phyloP scores from a whole-genome alignment of 2,113 vertebrate species.

The Origma solitaria region DNA sequence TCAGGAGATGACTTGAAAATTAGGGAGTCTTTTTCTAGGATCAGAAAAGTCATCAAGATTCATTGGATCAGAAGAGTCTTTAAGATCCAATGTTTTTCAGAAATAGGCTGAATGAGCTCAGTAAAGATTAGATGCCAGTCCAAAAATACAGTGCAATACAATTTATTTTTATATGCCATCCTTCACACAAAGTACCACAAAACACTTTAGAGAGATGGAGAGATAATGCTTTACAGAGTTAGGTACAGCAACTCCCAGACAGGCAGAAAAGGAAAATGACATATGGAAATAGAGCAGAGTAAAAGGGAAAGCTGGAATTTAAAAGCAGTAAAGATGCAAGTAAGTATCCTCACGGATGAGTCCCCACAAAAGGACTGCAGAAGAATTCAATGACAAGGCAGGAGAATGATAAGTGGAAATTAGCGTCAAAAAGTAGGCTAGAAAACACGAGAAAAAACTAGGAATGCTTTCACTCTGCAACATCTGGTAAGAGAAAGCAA shows the following conservation, averaged over 20 bases:
- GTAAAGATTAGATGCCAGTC: constrained; percentile 69
- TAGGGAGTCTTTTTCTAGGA: constrained; percentile 57
- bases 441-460: not conserved
- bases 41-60: constrained; percentile 65
- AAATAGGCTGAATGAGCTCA: constrained; percentile 56
- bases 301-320: constrained; percentile 54
- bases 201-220: constrained; percentile 68
- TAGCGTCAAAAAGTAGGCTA: not conserved
- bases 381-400: not conserved
- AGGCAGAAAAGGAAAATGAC: constrained; percentile 68
- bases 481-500: not conserved
- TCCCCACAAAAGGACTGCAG: not conserved
- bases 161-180: constrained; percentile 72
- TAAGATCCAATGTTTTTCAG: constrained; percentile 64
- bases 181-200: constrained; percentile 68
- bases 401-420: not conserved
- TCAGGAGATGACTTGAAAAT: constrained; percentile 65
- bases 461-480: not conserved
- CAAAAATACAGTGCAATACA: constrained; percentile 68
- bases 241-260: constrained; percentile 62
- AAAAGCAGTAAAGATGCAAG: constrained; percentile 61
- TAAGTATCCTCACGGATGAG: constrained; percentile 39
- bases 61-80: constrained; percentile 65
- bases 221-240: constrained; percentile 69
- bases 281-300: constrained; percentile 60